Base-by-base conservation (phyloP, 2,113 vertebrate genomes). In the Oxyura jamaicensis region DNA sequence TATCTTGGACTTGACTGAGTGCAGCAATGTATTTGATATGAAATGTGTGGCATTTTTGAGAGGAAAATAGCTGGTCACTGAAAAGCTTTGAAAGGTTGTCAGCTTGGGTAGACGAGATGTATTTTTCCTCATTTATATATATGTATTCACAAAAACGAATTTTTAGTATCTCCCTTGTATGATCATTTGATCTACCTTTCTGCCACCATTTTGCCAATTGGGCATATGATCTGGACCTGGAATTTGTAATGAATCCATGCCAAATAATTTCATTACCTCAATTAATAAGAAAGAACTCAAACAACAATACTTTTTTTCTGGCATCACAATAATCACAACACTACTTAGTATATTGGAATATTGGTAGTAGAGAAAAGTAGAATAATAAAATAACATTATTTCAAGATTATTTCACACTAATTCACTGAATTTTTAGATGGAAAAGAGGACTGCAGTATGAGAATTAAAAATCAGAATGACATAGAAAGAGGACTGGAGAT, bases 11-110 rank as follows among this genome's bases (percentile, higher is more conserved):
- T 77, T 86, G n/a, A n/a, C 33, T 19, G 2, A 86, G 19, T 28
- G n/a, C 16, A 92, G 62, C 91, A 88, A 71, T 86, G 35, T 68
- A 78, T 88, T 94, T 91, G 42, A 62, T 87, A 41, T 73, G 65
- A 96, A 95, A 46, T 2, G 7, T 60, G 50, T 91, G 46, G 44
- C 83, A 67, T 86, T 88, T 93, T 73, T 84, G 48, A 84, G 73
- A 10, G 58, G 10, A 85, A 94, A 90, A 81, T 66, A 76, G 63
- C 35, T 73, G 36, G 19, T 81, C 86, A 86, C 44, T 79, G 39
- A 83, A 58, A 7, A 91, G 55, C 18, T 75, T 91, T 94, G 77
- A 86, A 84, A 95, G 18, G 14, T 55, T 76, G 35, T 10, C 65
- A 78, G 16, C 1, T 0, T 16, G 39, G 21, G 20, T 63, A 82